phyloP scores from a whole-genome alignment of 37 sponge, comb jelly and placozoan species.

The Trichoplax adhaerens region DNA sequence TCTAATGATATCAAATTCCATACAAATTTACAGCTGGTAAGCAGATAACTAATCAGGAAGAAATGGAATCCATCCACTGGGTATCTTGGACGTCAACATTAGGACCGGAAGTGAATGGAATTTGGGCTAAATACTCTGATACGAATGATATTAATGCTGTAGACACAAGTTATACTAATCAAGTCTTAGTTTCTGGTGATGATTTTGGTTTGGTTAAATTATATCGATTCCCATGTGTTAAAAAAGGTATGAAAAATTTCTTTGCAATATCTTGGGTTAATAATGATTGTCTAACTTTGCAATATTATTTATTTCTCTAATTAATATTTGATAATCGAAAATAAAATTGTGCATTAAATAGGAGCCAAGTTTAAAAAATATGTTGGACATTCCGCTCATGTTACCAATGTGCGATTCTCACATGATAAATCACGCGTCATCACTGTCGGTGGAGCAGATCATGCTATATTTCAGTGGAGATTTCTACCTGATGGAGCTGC shows the following conservation, averaged over 20 bases:
- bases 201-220: conserved; percentile 35
- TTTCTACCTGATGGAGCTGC: conserved; percentile 36
- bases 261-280: neutral
- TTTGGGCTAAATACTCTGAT: conserved; percentile 86
- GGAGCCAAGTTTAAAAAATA: conserved; percentile 84
- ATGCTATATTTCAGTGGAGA: conserved; percentile 88
- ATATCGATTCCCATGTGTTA: conserved; percentile 27
- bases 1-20: too few relatives aligned
- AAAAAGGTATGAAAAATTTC: conserved; percentile 42
- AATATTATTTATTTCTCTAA: neutral
- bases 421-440: conserved; percentile 47
- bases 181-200: conserved; percentile 24
- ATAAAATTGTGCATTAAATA: conserved; percentile 5
- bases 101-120: conserved; percentile 68
- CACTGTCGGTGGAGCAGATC: conserved; percentile 85
- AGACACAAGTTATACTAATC: conserved; percentile 38
- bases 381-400: conserved; percentile 93
- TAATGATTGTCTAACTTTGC: conserved; percentile 13
- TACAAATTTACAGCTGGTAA: conserved; percentile 25
- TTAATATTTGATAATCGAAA: neutral
- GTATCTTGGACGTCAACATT: conserved; percentile 63
- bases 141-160: conserved; percentile 78
- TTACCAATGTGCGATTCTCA: conserved; percentile 86
- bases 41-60: conserved; percentile 33
- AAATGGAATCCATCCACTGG: conserved; percentile 59